Conservation (phyloP, 2,797 vertebrate genomes). For the Chaenodraco wilsoni region DNA sequence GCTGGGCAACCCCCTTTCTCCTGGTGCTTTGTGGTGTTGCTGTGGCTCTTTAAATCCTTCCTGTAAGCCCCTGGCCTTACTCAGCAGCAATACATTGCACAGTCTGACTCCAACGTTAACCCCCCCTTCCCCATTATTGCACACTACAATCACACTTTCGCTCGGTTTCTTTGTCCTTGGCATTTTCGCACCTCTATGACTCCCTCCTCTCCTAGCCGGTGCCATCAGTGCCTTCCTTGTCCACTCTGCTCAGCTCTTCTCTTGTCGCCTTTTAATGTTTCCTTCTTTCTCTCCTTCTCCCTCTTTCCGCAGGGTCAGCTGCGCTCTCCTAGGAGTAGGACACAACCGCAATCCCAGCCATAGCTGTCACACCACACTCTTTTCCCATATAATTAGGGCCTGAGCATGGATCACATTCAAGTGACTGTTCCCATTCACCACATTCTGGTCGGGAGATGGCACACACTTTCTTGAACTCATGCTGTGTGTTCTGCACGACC, state of each 20-base stretch:
- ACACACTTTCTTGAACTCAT: conserved; percentile 77
- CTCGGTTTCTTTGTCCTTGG: conserved; percentile 11
- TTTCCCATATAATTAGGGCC: conserved; percentile 84
- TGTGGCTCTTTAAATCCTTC: conserved; percentile 79
- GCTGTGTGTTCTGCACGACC: conserved; percentile 76
- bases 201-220: not conserved
- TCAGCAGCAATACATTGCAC: conserved; percentile 74
- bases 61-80: conserved; percentile 76
- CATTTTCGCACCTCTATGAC: conserved; percentile 13
- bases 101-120: conserved; percentile 70
- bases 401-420: conserved; percentile 83
- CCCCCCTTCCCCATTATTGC: conserved; percentile 45
- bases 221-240: not conserved
- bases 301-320: conserved; percentile 72
- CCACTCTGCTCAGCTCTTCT: conserved; percentile 14
- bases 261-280: conserved; percentile 47
- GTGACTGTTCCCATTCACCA: conserved; percentile 81
- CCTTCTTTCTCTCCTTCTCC: conserved; percentile 61
- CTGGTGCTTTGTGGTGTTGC: conserved; percentile 79
- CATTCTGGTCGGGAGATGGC: conserved; percentile 80
- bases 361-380: conserved; percentile 83
- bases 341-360: conserved; percentile 77
- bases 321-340: conserved; percentile 68
- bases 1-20: conserved; percentile 68
- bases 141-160: conserved; percentile 25